These are phyloP conservation scores for Cephus pygmeus DNA, from an alignment of 2,888 invertebrate species.

Conservation along the genomic window DNA sequence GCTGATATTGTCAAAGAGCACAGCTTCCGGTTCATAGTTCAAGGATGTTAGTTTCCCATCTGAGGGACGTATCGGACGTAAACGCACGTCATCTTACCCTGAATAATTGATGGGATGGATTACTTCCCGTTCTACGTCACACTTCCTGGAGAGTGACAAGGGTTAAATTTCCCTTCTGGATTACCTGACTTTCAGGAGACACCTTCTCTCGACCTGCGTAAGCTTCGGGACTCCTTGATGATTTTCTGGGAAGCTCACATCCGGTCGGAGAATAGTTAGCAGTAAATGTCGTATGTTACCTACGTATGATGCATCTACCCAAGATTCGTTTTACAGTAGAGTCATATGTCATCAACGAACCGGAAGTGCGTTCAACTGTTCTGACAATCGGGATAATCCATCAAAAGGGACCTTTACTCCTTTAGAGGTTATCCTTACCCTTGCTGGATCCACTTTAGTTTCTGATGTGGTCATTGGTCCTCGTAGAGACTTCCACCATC, in stretches of 20 bases:
- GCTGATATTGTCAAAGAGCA: no score
- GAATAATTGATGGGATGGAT: not conserved
- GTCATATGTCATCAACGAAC: constrained; percentile 11
- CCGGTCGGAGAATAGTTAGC: constrained; percentile 12
- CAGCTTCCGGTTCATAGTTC: not conserved
- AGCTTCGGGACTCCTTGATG: not conserved
- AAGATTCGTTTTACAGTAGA: constrained; percentile 7
- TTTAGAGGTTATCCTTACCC: not conserved
- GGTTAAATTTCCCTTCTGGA: not conserved
- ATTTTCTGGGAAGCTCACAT: not conserved
- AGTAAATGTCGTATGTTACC: not conserved
- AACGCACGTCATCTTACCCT: not conserved
- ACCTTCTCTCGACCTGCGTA: not conserved
- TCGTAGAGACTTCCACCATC: constrained; percentile 11
- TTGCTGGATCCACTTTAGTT: not conserved
- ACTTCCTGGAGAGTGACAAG: not conserved
- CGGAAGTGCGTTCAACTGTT: constrained; percentile 22
- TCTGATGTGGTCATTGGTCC: constrained; percentile 18
- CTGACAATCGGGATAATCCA: not conserved
- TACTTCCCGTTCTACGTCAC: not conserved
- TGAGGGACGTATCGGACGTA: not conserved
- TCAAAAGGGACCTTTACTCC: not conserved
- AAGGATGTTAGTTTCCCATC: not conserved
- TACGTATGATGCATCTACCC: constrained; percentile 1
- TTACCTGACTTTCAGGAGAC: not conserved